Base-by-base conservation (phyloP, 2,797 vertebrate genomes). In the Enteromius anoplus region DNA sequence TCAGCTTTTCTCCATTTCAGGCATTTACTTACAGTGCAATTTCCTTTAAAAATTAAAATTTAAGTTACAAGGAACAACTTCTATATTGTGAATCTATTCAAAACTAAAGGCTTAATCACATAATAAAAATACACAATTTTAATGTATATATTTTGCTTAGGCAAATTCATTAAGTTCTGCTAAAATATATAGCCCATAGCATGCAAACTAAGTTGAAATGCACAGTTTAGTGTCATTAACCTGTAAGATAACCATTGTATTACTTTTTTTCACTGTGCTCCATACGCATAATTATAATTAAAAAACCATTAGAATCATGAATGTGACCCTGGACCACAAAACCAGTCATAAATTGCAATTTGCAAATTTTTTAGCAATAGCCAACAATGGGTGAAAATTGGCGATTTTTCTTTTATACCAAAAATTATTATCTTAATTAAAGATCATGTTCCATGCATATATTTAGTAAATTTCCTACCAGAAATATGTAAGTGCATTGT, bases 201-300 rank as follows among this genome's bases (percentile, higher is more conserved):
- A 62, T 62, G n/a, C 53, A 58, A 76, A 60, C 37, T 42, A 58
- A 73, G 51, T 14, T 76, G 32, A 76, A 60, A 62, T 19, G 14
- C 55, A 42, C 53, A 76, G 26, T 26, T 26, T 26, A 26, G 34
- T 60, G 34, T 17, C n/a, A 32, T 80, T 71, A 40, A 47, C 40
- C 53, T 23, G 47, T 71, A 14, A 34, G 17, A 80, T 17, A 21
- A 45, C 17, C 1, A 60, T 60, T 75, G 10, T 42, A 60, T 40
- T 40, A 23, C 12, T 26, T 26, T 75, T n/a, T 10, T 53, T 73
- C 69, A 26, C 14, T 14, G 58, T 23, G 84, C 49, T 79, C 70
- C 60, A 47, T 68, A 73, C 65, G 66, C 90, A 90, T 86, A 55
- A 81, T 89, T 90, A 76, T 82, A 5, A 80, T 88, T 88, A 86